A percentile compares a stretch with the other conserved stretches of the same genome.
phyloP scores from a whole-genome alignment of 2,797 vertebrate genomes.

The Premnoplex brunnescens region DNA sequence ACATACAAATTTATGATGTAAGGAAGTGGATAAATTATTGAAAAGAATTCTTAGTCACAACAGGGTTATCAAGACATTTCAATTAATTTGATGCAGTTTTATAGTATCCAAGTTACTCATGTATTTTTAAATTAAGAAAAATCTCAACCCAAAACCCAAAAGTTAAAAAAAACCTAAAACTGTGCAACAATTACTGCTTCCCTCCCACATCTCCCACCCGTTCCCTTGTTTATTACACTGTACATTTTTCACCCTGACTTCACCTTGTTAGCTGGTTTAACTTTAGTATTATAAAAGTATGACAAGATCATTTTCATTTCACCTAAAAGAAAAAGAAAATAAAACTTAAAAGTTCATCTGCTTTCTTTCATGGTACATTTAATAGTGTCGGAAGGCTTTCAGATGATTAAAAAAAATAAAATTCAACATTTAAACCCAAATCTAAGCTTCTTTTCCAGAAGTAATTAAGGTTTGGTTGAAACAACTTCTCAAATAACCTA shows the following conservation, averaged over 20 bases:
- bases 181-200: constrained; percentile 54
- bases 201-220: constrained; percentile 35
- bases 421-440: constrained; percentile 72
- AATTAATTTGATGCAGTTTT: constrained; percentile 35
- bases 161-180: constrained; percentile 49
- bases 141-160: constrained; percentile 49
- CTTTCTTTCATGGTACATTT: constrained; percentile 73
- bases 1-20: constrained; percentile 5
- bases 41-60: constrained; percentile 41
- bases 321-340: constrained; percentile 81
- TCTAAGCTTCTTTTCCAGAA: constrained; percentile 74
- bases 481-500: constrained; percentile 69
- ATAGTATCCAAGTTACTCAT: constrained; percentile 17
- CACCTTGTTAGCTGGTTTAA: constrained; percentile 76
- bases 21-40: constrained; percentile 26
- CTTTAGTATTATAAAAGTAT: constrained; percentile 78
- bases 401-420: constrained; percentile 63
- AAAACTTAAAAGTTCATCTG: constrained; percentile 68
- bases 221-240: constrained; percentile 59
- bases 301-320: constrained; percentile 78
- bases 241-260: constrained; percentile 77
- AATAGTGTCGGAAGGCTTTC: constrained; percentile 73
- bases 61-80: constrained; percentile 44
- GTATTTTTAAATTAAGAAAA: constrained; percentile 68
- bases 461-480: constrained; percentile 75